These are phyloP conservation scores for Theocolax elegans DNA, from an alignment of 1,140 invertebrate genomes.

Conservation along the genomic window DNA sequence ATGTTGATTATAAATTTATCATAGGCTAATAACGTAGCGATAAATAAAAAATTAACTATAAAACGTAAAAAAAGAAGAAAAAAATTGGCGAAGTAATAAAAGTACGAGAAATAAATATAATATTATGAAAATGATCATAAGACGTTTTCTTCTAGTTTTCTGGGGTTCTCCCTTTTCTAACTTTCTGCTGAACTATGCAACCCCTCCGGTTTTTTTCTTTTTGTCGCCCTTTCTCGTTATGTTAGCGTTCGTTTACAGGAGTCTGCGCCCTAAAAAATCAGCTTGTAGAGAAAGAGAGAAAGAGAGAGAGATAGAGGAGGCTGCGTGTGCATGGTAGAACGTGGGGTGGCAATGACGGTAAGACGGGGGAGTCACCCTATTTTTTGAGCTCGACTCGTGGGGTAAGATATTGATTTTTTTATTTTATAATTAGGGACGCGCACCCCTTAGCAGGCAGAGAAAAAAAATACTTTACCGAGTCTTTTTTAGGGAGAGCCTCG, in stretches of 20 bases:
- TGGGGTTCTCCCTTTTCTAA: background rate
- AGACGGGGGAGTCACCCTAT: slow-evolving; percentile 63
- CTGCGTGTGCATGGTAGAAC: slow-evolving; percentile 51
- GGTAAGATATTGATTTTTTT: slow-evolving; percentile 69
- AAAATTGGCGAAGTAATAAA: too few relatives aligned
- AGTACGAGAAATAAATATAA: too few relatives aligned
- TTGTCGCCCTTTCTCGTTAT: slow-evolving; percentile 19
- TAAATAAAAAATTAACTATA: too few relatives aligned
- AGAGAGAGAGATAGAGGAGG: too few relatives aligned
- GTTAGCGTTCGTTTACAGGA: slow-evolving; percentile 24
- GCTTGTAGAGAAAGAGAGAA: slow-evolving; percentile 51
- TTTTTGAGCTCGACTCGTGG: slow-evolving; percentile 60
- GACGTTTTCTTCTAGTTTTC: too few relatives aligned
- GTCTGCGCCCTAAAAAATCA: slow-evolving; percentile 51
- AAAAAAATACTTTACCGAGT: slow-evolving; percentile 45
- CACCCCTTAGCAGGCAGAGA: slow-evolving; percentile 63
- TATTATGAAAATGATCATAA: too few relatives aligned
- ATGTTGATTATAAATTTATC: too few relatives aligned
- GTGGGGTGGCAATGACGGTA: slow-evolving; percentile 57
- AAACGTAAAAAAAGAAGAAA: too few relatives aligned
- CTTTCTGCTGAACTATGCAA: background rate
- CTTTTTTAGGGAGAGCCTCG: slow-evolving; percentile 8
- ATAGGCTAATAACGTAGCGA: too few relatives aligned
- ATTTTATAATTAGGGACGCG: slow-evolving; percentile 69
- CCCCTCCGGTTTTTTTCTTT: slow-evolving; percentile 16